These are phyloP conservation scores for Galleria mellonella DNA, from an alignment of 1,140 invertebrate genomes.

Conservation along the genomic window DNA sequence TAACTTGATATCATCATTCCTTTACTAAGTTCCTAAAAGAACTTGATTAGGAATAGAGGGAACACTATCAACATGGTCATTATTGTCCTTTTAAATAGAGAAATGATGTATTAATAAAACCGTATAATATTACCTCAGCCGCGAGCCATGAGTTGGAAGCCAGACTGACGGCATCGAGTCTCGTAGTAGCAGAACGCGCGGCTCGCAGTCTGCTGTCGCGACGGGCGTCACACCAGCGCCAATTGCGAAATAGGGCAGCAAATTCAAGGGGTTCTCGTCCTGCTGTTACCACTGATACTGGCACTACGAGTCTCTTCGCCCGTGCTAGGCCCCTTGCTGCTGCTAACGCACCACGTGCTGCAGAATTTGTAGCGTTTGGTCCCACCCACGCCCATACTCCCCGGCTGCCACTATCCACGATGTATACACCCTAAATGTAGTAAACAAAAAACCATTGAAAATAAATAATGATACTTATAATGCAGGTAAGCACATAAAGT, in stretches of 20 bases:
- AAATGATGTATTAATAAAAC: background rate
- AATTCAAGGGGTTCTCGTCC: conserved; percentile 91
- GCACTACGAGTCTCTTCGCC: conserved; percentile 88
- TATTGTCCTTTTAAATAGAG: no score
- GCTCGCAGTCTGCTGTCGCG: conserved; percentile 48
- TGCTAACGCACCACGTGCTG: conserved; percentile 85
- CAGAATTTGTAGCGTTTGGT: conserved; percentile 87
- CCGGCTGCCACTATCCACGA: conserved; percentile 89
- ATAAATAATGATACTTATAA: background rate
- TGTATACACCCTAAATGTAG: conserved; percentile 84
- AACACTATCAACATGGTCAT: no score
- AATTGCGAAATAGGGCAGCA: conserved; percentile 86
- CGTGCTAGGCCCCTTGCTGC: conserved; percentile 90
- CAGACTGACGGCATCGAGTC: conserved; percentile 80
- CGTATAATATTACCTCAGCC: conserved; percentile 39
- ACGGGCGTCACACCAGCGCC: conserved; percentile 74
- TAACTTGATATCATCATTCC: no score
- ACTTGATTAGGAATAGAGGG: no score
- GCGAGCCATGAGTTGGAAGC: conserved; percentile 75
- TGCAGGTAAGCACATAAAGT: no score
- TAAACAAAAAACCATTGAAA: background rate
- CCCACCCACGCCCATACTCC: conserved; percentile 97
- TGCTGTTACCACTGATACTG: conserved; percentile 87
- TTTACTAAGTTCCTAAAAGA: no score
- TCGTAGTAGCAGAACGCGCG: conserved; percentile 78